Percentiles rank a stretch among this genome's conserved stretches.
Conservation (phyloP, 2,113 vertebrate genomes). For the pig (Sus scrofa) region DNA sequence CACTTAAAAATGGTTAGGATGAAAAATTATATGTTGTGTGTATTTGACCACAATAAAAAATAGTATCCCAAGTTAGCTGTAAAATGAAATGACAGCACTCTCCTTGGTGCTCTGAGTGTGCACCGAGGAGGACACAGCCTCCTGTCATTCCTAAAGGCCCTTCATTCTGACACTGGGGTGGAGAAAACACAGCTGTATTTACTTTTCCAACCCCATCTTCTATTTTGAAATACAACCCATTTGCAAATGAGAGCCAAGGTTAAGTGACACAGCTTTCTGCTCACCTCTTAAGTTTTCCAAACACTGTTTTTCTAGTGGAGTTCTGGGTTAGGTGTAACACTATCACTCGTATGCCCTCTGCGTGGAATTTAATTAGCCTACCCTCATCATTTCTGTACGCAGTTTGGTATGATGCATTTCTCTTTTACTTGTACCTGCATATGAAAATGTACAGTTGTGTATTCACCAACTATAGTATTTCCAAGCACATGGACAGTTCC, state of each 20-base stretch:
- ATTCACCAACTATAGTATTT: conserved; percentile 1
- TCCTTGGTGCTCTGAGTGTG: not conserved
- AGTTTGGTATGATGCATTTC: not conserved
- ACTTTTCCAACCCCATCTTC: conserved; percentile 78
- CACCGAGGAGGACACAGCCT: not conserved
- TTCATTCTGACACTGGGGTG: not conserved
- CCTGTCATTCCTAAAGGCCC: conserved; percentile 39
- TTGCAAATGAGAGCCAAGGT: conserved; percentile 69
- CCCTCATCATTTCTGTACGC: not conserved
- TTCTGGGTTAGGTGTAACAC: conserved; percentile 12
- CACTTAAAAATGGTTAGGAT: not conserved
- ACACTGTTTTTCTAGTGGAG: conserved; percentile 38
- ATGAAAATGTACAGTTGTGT: not conserved
- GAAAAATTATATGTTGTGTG: not conserved
- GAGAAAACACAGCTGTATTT: conserved; percentile 82
- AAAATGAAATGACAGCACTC: not conserved
- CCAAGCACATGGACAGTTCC: not conserved
- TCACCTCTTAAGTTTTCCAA: conserved; percentile 64
- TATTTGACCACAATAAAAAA: not conserved
- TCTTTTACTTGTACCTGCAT: not conserved
- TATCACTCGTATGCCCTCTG: not conserved
- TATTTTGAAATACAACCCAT: conserved; percentile 76
- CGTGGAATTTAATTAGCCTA: conserved; percentile 27
- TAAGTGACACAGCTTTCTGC: conserved; percentile 64
- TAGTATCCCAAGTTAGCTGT: not conserved